A percentile compares a stretch with the other conserved stretches of the same genome.
phyloP scores from a whole-genome alignment of 2,113 vertebrate genomes.

The Collichthys lucidus region DNA sequence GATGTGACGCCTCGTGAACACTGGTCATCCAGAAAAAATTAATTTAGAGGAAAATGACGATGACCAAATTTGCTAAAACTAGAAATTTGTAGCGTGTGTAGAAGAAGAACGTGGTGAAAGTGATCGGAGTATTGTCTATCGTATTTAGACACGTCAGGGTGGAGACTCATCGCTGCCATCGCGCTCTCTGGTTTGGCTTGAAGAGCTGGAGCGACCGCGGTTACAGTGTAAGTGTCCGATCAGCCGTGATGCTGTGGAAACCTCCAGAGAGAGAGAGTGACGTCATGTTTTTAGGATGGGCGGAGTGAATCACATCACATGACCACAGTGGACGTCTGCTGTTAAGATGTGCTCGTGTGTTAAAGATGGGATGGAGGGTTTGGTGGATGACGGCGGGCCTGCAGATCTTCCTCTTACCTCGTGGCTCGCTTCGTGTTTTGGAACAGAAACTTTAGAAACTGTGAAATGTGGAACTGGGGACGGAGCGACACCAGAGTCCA shows the following conservation, averaged over 20 bases:
- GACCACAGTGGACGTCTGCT: constrained; percentile 3
- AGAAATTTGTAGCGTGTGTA: not conserved
- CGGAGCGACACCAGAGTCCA: constrained; percentile 81
- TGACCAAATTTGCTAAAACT: not conserved
- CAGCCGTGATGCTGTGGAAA: not conserved
- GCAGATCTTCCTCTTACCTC: constrained; percentile 88
- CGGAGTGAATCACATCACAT: constrained; percentile 42
- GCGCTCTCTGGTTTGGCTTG: no score
- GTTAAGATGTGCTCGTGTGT: constrained; percentile 53
- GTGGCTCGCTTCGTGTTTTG: constrained; percentile 90
- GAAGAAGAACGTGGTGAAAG: not conserved
- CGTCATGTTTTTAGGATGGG: constrained; percentile 24
- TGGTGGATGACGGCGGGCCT: constrained; percentile 27
- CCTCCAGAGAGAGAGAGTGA: not conserved
- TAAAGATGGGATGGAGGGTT: constrained; percentile 53
- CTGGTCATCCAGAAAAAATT: no score
- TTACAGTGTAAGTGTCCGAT: no score
- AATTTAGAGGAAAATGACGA: no score
- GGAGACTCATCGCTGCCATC: no score
- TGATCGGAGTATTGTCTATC: no score
- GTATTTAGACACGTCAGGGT: no score
- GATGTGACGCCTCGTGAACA: no score
- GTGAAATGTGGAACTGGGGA: constrained; percentile 93
- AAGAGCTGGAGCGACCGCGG: no score
- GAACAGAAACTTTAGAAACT: constrained; percentile 95